Evolutionary conservation across 2,797 vertebrate species (phyloP).

Genomic region (Mormyrops attenuatus): DNA sequence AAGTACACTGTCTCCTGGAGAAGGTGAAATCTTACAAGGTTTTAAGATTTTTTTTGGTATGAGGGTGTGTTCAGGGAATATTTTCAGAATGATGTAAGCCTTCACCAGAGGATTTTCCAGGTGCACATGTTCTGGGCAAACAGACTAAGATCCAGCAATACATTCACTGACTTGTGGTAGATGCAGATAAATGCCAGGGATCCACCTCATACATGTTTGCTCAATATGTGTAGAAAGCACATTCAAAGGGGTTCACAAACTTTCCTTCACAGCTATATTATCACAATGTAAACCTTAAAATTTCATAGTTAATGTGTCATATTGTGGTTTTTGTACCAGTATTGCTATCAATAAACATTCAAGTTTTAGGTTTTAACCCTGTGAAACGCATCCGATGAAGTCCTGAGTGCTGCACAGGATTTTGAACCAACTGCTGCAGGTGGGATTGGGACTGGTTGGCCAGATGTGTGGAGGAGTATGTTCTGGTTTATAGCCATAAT

Average conservation of each 20-base stretch:
- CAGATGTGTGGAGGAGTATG: background rate
- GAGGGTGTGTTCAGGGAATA: background rate
- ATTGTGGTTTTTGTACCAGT: background rate
- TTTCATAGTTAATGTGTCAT: background rate
- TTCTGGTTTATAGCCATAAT: background rate
- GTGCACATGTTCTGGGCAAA: background rate
- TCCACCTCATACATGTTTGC: background rate
- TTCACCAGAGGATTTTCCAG: background rate
- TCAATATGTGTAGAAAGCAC: background rate
- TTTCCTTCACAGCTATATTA: background rate
- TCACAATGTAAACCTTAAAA: background rate
- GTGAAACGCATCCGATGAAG: background rate
- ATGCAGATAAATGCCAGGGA: background rate
- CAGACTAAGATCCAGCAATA: background rate
- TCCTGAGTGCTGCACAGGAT: background rate
- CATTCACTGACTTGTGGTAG: background rate
- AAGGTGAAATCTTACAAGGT: background rate
- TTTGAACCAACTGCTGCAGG: background rate
- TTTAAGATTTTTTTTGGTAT: background rate
- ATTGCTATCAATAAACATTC: background rate
- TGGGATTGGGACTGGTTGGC: background rate
- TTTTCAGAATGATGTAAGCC: background rate
- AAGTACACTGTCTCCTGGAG: background rate
- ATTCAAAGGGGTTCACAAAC: background rate
- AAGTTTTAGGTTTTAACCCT: background rate